A percentile compares a stretch with the other conserved stretches of the same genome.
These are phyloP conservation scores for Agrenia bidenticulata DNA, from an alignment of 2,888 invertebrate genomes.

Conservation along the genomic window DNA sequence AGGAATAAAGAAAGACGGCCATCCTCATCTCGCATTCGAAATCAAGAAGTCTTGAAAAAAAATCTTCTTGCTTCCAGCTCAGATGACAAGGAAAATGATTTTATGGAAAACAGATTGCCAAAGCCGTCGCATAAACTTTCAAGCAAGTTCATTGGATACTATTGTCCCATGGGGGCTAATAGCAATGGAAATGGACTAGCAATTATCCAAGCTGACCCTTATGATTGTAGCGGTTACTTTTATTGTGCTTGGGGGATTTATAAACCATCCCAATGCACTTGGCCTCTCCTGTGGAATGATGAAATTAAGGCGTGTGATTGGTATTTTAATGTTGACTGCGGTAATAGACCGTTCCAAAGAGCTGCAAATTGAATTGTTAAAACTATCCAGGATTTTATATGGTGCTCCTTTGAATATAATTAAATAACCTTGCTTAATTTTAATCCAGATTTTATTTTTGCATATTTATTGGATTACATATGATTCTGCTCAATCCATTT, in stretches of 20 bases:
- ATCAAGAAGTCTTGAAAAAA: no score
- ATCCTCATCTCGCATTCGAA: no score
- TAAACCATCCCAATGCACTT: slow-evolving; percentile 16
- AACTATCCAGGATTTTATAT: neutral
- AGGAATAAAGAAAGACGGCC: no score
- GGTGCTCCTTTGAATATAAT: neutral
- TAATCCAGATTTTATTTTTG: no score
- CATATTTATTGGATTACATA: no score
- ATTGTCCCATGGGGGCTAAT: slow-evolving; percentile 8
- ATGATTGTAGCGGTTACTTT: slow-evolving; percentile 26
- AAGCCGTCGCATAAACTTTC: neutral
- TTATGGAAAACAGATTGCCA: neutral
- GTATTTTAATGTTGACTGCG: slow-evolving; percentile 24
- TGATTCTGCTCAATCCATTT: no score
- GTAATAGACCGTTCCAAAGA: neutral
- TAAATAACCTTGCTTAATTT: neutral
- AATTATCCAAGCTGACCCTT: slow-evolving; percentile 26
- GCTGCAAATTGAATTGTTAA: neutral
- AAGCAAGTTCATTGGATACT: slow-evolving; percentile 1
- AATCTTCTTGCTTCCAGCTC: neutral
- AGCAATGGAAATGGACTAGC: slow-evolving; percentile 11
- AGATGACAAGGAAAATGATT: neutral
- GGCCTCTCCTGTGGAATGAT: slow-evolving; percentile 31
- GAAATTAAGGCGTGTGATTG: slow-evolving; percentile 28
- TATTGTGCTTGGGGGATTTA: slow-evolving; percentile 31